Evolutionary conservation across 2,797 vertebrate genomes (phyloP).

Genomic region (Ceryle rudis): DNA sequence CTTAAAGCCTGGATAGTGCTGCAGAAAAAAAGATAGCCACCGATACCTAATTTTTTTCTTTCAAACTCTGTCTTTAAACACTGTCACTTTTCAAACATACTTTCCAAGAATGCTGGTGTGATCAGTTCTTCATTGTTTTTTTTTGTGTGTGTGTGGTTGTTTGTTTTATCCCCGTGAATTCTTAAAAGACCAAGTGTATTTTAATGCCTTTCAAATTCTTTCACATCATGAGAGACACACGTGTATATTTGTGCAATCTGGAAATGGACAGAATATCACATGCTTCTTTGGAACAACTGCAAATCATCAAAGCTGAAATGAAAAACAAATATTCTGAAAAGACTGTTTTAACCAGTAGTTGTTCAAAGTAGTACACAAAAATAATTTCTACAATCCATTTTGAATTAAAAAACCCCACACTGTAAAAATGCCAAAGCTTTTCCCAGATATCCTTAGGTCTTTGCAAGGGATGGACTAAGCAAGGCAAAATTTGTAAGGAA

Average conservation of each 20-base stretch:
- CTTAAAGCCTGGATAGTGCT: conserved; percentile 15
- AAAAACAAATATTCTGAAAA: neutral
- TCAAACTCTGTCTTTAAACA: neutral
- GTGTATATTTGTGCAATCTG: neutral
- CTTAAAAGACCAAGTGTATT: neutral
- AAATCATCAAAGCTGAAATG: conserved; percentile 16
- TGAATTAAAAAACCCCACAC: neutral
- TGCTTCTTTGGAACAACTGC: neutral
- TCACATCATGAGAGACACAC: neutral
- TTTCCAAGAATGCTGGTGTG: neutral
- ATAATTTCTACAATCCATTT: neutral
- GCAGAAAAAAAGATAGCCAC: neutral
- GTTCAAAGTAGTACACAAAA: neutral
- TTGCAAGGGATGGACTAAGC: neutral
- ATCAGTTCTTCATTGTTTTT: neutral
- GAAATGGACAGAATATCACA: neutral
- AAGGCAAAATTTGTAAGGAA: neutral
- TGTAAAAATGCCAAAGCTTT: neutral
- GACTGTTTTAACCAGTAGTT: neutral
- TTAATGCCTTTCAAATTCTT: conserved; percentile 19
- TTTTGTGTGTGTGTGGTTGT: neutral
- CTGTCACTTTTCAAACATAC: neutral
- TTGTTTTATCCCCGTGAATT: neutral
- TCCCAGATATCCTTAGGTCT: neutral
- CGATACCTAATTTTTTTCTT: neutral